These are phyloP conservation scores for Enteromius treurensis DNA, from an alignment of 2,797 vertebrate genomes.

Conservation along the genomic window DNA sequence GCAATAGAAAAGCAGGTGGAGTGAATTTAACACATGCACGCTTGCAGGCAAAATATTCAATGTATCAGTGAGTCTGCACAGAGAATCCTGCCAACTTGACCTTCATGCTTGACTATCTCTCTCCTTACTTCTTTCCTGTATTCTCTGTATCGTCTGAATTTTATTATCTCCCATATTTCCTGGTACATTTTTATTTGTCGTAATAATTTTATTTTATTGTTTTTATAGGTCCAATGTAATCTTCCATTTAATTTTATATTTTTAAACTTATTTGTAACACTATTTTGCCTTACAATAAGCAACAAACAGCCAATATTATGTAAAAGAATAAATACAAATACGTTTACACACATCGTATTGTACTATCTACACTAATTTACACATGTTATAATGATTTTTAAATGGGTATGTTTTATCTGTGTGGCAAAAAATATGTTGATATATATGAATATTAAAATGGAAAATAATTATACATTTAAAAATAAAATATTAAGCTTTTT, in stretches of 20 bases:
- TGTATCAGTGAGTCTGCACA: conserved; percentile 66
- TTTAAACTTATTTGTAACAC: neutral
- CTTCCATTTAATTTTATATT: neutral
- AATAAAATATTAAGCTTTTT: neutral
- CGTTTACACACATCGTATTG: no score
- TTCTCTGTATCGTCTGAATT: conserved; percentile 6
- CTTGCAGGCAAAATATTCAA: conserved; percentile 62
- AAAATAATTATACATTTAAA: neutral
- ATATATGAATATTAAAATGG: neutral
- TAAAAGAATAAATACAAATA: neutral
- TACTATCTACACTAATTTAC: neutral
- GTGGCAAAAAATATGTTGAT: neutral
- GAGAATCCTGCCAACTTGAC: conserved; percentile 59
- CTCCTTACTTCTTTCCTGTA: neutral
- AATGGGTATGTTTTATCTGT: neutral
- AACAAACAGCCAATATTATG: neutral
- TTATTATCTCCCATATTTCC: neutral
- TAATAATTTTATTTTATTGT: neutral
- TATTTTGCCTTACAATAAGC: neutral
- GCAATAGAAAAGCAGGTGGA: conserved; percentile 26
- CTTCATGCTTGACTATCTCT: conserved; percentile 62
- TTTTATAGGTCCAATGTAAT: neutral
- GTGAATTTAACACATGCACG: conserved; percentile 69
- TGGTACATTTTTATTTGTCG: conserved; percentile 22
- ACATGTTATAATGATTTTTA: neutral